Conservation (phyloP, 2,888 invertebrate genomes). For the Diploptera punctata region DNA sequence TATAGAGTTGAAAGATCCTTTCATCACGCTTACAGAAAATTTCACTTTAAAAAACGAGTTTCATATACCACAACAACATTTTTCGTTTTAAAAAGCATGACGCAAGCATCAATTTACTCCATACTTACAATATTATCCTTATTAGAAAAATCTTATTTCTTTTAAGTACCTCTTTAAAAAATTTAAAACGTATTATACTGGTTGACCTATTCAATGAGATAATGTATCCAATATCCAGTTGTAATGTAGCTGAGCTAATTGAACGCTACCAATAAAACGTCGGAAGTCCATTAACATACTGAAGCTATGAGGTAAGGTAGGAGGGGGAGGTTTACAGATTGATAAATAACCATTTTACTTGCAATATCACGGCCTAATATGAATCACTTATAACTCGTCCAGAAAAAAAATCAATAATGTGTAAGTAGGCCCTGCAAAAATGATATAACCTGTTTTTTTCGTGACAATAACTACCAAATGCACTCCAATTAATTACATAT, state of each 20-base stretch:
- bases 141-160: not conserved
- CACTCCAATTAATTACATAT: too few species aligned
- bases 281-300: conserved; percentile 26
- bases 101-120: not conserved
- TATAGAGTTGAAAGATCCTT: too few species aligned
- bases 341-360: conserved; percentile 6
- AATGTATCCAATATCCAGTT: not conserved
- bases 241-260: not conserved
- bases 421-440: too few species aligned
- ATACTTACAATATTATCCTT: too few species aligned
- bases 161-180: not conserved
- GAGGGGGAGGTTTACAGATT: not conserved
- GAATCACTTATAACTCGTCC: not conserved
- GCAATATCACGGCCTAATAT: not conserved
- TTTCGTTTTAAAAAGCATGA: too few species aligned
- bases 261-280: not conserved
- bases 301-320: not conserved
- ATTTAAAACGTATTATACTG: not conserved
- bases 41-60: too few species aligned
- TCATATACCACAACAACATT: too few species aligned
- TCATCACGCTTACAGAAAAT: too few species aligned
- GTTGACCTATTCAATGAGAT: not conserved
- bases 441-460: too few species aligned
- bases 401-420: not conserved
- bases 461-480: too few species aligned